Evolutionary conservation across 2,888 invertebrate species (phyloP).

Genomic region (Eutolmus rufibarbis): DNA sequence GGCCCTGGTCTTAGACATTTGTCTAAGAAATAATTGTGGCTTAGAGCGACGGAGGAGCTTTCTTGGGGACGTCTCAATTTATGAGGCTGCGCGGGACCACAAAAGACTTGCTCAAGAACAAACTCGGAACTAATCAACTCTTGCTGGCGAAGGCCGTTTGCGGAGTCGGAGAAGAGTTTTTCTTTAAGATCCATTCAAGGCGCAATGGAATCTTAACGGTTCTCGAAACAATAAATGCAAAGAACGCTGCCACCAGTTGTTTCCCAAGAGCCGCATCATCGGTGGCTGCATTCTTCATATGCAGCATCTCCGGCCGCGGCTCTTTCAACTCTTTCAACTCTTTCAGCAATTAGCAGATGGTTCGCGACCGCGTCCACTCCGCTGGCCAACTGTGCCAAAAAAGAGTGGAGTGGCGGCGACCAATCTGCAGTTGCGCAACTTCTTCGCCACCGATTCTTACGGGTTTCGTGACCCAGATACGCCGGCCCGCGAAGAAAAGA

Average conservation of each 20-base stretch:
- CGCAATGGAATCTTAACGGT: not conserved
- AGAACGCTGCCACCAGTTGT: not conserved
- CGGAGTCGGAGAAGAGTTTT: not conserved
- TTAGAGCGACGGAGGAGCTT: not conserved
- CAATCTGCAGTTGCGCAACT: constrained; percentile 32
- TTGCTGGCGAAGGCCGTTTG: not conserved
- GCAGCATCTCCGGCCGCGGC: not conserved
- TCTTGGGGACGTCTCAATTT: not conserved
- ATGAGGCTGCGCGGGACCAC: not conserved
- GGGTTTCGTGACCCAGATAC: constrained; percentile 17
- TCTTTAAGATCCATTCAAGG: not conserved
- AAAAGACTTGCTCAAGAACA: not conserved
- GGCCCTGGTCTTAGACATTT: not conserved
- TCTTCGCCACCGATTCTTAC: not conserved
- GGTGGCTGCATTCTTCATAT: not conserved
- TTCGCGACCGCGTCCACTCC: not conserved
- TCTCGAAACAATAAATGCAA: not conserved
- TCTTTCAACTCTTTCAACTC: not conserved
- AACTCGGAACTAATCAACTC: not conserved
- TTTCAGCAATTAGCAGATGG: not conserved
- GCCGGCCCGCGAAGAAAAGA: not conserved
- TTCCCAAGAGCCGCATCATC: not conserved
- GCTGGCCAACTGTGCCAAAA: constrained; percentile 25
- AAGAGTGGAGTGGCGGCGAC: not conserved
- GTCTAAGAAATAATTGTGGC: not conserved